These are phyloP conservation scores for Geococcyx californianus DNA, from an alignment of 2,113 vertebrate species.

Conservation along the genomic window DNA sequence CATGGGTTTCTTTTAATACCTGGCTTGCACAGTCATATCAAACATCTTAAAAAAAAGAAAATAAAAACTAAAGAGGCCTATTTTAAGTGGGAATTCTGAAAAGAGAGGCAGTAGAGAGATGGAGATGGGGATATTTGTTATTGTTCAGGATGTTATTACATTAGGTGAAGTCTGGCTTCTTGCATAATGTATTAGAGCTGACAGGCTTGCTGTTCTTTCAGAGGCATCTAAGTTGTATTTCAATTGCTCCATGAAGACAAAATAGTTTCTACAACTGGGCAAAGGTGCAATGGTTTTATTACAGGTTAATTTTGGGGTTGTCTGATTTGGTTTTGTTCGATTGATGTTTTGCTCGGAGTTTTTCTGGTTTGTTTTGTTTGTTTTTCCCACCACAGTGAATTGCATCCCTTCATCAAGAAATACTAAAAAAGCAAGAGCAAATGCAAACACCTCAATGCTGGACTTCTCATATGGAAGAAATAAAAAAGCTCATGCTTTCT, in stretches of 20 bases:
- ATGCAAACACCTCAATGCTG: background rate
- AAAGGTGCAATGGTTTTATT: background rate
- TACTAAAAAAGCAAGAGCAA: background rate
- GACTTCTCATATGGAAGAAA: background rate
- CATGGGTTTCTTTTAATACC: background rate
- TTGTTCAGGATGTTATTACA: background rate
- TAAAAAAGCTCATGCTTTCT: background rate
- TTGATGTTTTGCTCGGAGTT: background rate
- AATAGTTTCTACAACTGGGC: background rate
- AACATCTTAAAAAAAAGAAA: background rate
- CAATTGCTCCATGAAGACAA: background rate
- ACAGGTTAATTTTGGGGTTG: background rate
- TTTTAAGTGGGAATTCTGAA: background rate
- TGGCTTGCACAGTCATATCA: background rate
- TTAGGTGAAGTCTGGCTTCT: slow-evolving; percentile 12
- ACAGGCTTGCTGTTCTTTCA: background rate
- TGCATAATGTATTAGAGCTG: background rate
- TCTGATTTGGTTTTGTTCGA: background rate
- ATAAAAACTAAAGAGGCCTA: background rate
- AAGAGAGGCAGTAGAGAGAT: background rate
- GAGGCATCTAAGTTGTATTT: background rate
- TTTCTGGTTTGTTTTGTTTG: background rate
- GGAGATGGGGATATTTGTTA: background rate
- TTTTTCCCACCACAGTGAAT: background rate
- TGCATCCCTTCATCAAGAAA: background rate